phyloP scores from a whole-genome alignment of 2,797 vertebrate species.

The Microchirus variegatus region DNA sequence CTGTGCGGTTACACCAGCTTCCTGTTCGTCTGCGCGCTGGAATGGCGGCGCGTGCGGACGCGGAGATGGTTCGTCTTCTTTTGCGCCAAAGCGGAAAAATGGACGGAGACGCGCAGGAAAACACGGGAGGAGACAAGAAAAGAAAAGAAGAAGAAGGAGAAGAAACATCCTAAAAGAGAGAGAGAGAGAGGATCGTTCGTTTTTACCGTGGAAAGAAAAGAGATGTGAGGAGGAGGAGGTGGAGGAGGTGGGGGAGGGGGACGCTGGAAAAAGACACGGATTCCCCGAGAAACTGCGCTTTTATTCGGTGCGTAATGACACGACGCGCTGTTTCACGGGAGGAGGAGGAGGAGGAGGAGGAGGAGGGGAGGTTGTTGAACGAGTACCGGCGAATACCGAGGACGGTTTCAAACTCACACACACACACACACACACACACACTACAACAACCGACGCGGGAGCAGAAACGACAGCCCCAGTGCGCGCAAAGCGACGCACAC shows the following conservation, averaged over 20 bases:
- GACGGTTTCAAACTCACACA: slow-evolving; percentile 59
- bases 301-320: slow-evolving; percentile 49
- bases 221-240: slow-evolving; percentile 14
- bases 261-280: slow-evolving; percentile 28
- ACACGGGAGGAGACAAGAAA: not conserved
- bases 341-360: not conserved
- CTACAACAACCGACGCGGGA: slow-evolving; percentile 53
- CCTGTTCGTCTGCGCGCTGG: slow-evolving; percentile 37
- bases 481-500: slow-evolving; percentile 45
- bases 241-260: slow-evolving; percentile 10
- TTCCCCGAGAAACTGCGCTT: slow-evolving; percentile 29
- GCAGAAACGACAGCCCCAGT: slow-evolving; percentile 47
- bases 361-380: slow-evolving; percentile 2
- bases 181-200: too few species aligned
- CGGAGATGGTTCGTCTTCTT: slow-evolving; percentile 6
- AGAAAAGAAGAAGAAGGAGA: too few species aligned
- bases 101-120: not conserved
- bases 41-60: slow-evolving; percentile 30
- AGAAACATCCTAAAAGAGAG: too few species aligned
- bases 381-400: slow-evolving; percentile 57
- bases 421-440: slow-evolving; percentile 54
- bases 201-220: slow-evolving; percentile 24
- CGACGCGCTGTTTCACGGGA: slow-evolving; percentile 21
- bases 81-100: slow-evolving; percentile 11
- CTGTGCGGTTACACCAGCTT: slow-evolving; percentile 62